Conservation (phyloP, 2,113 vertebrate species). For the Brachirus orientalis region DNA sequence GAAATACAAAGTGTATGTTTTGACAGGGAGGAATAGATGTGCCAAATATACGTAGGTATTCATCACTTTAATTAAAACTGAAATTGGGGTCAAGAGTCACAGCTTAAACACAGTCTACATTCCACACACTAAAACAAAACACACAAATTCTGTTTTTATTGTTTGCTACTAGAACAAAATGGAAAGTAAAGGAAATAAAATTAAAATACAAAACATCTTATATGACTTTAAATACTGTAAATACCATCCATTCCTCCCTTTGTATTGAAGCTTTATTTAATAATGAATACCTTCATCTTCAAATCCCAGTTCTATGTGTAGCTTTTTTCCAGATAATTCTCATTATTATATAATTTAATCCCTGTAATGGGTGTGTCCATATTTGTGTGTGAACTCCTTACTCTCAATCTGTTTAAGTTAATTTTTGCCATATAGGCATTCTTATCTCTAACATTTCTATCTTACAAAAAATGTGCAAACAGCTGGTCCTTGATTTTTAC, state of each 20-base stretch:
- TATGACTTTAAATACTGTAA: not conserved
- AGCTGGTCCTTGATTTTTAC: not conserved
- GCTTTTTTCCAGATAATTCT: constrained; percentile 41
- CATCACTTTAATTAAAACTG: not conserved
- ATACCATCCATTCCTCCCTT: constrained; percentile 24
- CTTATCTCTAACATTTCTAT: not conserved
- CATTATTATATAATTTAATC: constrained; percentile 54
- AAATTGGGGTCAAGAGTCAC: not conserved
- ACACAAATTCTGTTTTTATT: not conserved
- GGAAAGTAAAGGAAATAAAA: no score
- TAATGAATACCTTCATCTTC: constrained; percentile 32
- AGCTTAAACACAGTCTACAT: not conserved
- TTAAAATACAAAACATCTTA: no score
- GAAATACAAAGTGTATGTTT: not conserved
- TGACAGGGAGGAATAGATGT: not conserved
- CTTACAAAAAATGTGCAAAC: no score
- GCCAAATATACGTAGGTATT: not conserved
- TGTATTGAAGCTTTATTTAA: constrained; percentile 32
- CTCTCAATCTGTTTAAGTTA: not conserved
- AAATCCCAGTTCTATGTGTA: constrained; percentile 20
- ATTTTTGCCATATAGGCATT: not conserved
- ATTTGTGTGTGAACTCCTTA: constrained; percentile 9
- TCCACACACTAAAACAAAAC: not conserved
- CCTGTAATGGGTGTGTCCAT: constrained; percentile 18
- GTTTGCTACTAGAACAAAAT: not conserved